Evolutionary conservation across 2,113 vertebrate genomes (phyloP).

Genomic region (Eurystomus gularis): DNA sequence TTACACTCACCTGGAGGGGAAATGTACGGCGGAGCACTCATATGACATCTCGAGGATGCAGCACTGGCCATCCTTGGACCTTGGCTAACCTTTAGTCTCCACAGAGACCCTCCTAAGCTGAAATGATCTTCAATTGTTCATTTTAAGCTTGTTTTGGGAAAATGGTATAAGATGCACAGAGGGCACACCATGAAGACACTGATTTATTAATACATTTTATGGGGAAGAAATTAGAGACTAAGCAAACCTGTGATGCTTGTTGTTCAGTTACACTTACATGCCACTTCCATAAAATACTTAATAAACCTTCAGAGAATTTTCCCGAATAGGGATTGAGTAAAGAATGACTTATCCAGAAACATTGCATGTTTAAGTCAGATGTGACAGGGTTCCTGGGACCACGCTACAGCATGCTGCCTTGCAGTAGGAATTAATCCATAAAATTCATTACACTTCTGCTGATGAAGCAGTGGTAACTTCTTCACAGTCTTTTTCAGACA

Average conservation of each 20-base stretch:
- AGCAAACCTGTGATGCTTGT: not conserved
- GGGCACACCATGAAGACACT: not conserved
- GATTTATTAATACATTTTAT: not conserved
- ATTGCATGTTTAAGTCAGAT: not conserved
- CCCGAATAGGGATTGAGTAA: not conserved
- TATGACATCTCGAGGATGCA: not conserved
- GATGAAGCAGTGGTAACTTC: not conserved
- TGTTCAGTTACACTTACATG: not conserved
- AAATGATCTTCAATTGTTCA: not conserved
- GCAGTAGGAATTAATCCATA: not conserved
- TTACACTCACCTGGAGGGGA: not conserved
- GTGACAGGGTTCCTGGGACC: not conserved
- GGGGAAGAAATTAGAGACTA: not conserved
- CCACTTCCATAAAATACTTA: not conserved
- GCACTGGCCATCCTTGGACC: not conserved
- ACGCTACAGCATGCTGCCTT: not conserved
- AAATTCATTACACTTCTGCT: slow-evolving; percentile 11
- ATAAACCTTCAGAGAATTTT: not conserved
- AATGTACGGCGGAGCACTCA: not conserved
- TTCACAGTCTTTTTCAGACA: not conserved
- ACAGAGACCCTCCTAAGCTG: rapidly evolving
- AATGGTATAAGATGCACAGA: not conserved
- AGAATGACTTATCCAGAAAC: not conserved
- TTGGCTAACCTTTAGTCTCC: not conserved
- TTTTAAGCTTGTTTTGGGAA: not conserved